Conservation (phyloP, 1,140 invertebrate species). For the Drosophila orena region DNA sequence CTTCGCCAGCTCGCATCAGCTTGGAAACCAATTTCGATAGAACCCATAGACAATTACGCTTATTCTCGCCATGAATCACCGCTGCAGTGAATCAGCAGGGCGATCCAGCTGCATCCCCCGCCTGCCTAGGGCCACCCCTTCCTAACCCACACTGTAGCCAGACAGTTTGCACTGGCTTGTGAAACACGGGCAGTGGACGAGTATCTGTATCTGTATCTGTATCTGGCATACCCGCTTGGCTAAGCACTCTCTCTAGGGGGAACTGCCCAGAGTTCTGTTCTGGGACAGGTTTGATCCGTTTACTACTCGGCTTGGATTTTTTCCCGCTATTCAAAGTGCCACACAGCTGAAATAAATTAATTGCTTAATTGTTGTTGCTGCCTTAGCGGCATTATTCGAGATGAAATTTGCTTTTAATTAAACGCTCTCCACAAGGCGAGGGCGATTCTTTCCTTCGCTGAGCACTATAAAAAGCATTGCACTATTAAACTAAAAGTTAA, state of each 20-base stretch:
- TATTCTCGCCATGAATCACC: slow-evolving; percentile 29
- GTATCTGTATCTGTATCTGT: background rate
- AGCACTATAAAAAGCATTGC: background rate
- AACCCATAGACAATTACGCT: background rate
- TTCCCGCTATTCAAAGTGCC: slow-evolving; percentile 64
- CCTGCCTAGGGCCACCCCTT: slow-evolving; percentile 1
- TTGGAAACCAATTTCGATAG: slow-evolving; percentile 1
- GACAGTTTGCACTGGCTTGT: slow-evolving; percentile 45
- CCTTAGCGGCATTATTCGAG: slow-evolving; percentile 66
- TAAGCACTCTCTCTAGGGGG: slow-evolving; percentile 43
- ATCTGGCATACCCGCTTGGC: slow-evolving; percentile 30
- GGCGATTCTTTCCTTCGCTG: slow-evolving; percentile 13
- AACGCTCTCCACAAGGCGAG: slow-evolving; percentile 58
- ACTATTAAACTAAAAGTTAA: background rate
- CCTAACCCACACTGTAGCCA: slow-evolving; percentile 15
- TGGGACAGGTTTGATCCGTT: slow-evolving; percentile 62
- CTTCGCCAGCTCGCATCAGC: background rate
- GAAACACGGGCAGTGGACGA: slow-evolving; percentile 18
- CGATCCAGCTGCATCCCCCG: slow-evolving; percentile 30
- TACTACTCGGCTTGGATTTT: slow-evolving; percentile 59
- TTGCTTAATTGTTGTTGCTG: slow-evolving; percentile 76
- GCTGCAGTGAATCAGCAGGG: slow-evolving; percentile 29
- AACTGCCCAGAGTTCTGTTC: slow-evolving; percentile 45
- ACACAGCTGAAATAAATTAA: slow-evolving; percentile 74
- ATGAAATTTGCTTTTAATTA: slow-evolving; percentile 80